phyloP scores from a whole-genome alignment of 2,888 invertebrate genomes.

The Agrotis puta region DNA sequence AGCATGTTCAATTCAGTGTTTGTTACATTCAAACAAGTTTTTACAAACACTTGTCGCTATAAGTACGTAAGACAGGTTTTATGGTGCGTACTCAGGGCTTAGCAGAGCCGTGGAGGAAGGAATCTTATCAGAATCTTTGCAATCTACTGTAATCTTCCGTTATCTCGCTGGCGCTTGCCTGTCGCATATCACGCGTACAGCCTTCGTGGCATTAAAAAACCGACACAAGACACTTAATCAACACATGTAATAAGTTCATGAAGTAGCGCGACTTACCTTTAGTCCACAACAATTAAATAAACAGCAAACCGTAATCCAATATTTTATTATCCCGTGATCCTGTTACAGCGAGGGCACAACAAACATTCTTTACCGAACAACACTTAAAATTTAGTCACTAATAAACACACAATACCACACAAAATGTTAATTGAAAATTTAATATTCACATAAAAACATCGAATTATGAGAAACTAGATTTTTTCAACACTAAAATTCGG shows the following conservation, averaged over 20 bases:
- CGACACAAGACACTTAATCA: conserved; percentile 50
- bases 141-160: conserved; percentile 87
- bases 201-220: conserved; percentile 83
- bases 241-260: conserved; percentile 38
- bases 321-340: conserved; percentile 87
- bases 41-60: conserved; percentile 20
- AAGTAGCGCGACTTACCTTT: conserved; percentile 80
- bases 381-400: conserved; percentile 82
- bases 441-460: conserved; percentile 80
- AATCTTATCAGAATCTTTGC: conserved; percentile 87
- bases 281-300: conserved; percentile 81
- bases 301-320: conserved; percentile 89
- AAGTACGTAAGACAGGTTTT: conserved; percentile 34
- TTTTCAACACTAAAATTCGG: conserved; percentile 84
- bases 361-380: conserved; percentile 84
- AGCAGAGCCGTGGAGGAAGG: conserved; percentile 63
- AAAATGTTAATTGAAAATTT: conserved; percentile 73
- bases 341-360: conserved; percentile 88
- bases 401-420: conserved; percentile 80
- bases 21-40: conserved; percentile 52
- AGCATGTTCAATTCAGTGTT: conserved; percentile 66
- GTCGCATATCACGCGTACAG: conserved; percentile 77
- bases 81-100: conserved; percentile 54
- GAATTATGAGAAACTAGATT: conserved; percentile 82
- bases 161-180: conserved; percentile 79